Conservation (phyloP, 2,888 invertebrate genomes). For the Poecilus cupreus region DNA sequence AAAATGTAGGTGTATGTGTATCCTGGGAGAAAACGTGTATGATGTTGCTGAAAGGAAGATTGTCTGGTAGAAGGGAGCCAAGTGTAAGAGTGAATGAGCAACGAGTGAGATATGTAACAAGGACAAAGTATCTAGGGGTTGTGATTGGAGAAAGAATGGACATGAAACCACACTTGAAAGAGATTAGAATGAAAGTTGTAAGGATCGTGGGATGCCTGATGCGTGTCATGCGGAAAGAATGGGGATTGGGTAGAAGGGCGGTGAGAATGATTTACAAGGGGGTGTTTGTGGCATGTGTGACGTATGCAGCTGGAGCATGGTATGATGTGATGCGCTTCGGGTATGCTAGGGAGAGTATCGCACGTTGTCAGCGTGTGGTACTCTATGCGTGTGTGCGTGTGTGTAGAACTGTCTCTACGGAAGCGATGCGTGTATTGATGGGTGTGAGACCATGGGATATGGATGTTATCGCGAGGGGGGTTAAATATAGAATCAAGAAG, state of each 20-base stretch:
- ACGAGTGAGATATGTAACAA: background rate
- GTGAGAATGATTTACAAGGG: background rate
- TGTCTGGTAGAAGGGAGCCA: background rate
- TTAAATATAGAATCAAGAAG: background rate
- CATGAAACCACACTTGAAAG: too few species aligned
- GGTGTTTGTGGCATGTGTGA: background rate
- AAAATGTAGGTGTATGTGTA: too few species aligned
- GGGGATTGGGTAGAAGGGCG: background rate
- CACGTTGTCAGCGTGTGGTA: background rate
- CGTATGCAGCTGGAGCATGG: background rate
- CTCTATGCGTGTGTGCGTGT: conserved; percentile 10
- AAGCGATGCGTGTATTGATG: conserved; percentile 45
- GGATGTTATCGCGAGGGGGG: background rate
- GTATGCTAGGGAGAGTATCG: background rate
- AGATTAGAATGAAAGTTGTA: background rate
- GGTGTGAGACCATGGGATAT: conserved; percentile 26
- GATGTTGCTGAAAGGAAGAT: background rate
- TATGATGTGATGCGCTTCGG: background rate
- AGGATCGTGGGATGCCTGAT: background rate
- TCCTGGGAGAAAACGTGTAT: too few species aligned
- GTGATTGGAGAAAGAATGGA: too few species aligned
- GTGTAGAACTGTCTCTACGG: conserved; percentile 50
- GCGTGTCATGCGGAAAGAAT: background rate
- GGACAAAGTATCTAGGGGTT: background rate
- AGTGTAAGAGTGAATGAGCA: background rate